These are phyloP conservation scores for Chaetodon trifasciatus DNA, from an alignment of 2,797 vertebrate genomes.

Conservation along the genomic window DNA sequence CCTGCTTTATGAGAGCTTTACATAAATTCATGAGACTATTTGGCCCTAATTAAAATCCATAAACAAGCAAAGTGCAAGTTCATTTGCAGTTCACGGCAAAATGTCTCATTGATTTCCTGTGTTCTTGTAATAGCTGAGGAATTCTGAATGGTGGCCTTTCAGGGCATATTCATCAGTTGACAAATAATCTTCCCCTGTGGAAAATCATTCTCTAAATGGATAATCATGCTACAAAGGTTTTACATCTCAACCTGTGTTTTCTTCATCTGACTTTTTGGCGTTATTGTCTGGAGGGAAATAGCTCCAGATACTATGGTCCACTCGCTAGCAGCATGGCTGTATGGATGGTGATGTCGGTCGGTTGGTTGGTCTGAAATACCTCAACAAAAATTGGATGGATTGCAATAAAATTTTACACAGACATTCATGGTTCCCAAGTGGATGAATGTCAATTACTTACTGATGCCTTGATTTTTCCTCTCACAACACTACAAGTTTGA, in stretches of 20 bases:
- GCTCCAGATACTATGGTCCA: neutral
- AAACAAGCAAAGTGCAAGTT: slow-evolving; percentile 75
- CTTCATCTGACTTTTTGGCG: neutral
- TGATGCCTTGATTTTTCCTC: too few relatives aligned
- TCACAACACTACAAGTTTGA: too few relatives aligned
- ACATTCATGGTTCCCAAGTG: too few relatives aligned
- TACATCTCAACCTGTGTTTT: slow-evolving; percentile 11
- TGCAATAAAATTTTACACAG: too few relatives aligned
- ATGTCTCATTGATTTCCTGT: slow-evolving; percentile 74
- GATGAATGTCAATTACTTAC: neutral
- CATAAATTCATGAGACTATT: slow-evolving; percentile 78
- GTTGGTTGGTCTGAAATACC: neutral
- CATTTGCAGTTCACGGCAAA: slow-evolving; percentile 78
- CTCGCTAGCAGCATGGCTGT: neutral
- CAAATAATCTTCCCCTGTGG: slow-evolving; percentile 38
- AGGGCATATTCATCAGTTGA: slow-evolving; percentile 44
- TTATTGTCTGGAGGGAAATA: neutral
- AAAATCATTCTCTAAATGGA: slow-evolving; percentile 40
- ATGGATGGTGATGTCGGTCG: neutral
- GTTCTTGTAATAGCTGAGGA: slow-evolving; percentile 51
- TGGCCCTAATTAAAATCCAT: slow-evolving; percentile 78
- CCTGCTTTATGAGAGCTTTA: slow-evolving; percentile 50
- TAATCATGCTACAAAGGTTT: slow-evolving; percentile 15
- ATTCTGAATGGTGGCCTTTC: slow-evolving; percentile 49
- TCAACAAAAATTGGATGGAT: too few relatives aligned